Evolutionary conservation across 2,113 vertebrate species (phyloP).

Genomic region (Pungitius pungitius): DNA sequence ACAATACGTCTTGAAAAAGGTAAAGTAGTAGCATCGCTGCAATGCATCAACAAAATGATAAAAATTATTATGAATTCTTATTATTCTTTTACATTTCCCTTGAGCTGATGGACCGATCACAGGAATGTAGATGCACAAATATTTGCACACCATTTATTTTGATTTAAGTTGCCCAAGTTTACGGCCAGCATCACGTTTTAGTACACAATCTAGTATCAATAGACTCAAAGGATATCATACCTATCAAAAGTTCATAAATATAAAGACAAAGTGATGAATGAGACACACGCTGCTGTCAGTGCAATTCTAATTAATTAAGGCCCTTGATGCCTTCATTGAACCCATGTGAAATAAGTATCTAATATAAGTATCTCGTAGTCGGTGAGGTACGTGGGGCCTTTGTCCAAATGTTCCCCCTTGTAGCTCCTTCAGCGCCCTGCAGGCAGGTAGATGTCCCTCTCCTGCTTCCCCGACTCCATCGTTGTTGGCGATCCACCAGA

Average conservation of each 20-base stretch:
- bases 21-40: constrained; percentile 16
- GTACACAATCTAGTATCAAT: neutral
- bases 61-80: neutral
- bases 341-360: constrained; percentile 87
- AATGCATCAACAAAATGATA: constrained; percentile 3
- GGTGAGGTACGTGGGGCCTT: constrained; percentile 87
- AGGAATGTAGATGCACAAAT: constrained; percentile 9
- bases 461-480: constrained; percentile 95
- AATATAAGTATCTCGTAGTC: too few relatives aligned
- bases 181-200: neutral
- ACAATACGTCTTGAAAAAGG: constrained; percentile 24
- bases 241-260: constrained; percentile 21
- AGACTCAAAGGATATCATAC: neutral
- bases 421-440: constrained; percentile 93
- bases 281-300: constrained; percentile 7
- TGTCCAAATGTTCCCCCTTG: constrained; percentile 91
- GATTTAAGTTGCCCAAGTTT: too few relatives aligned
- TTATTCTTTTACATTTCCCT: constrained; percentile 33
- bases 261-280: neutral
- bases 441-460: constrained; percentile 93
- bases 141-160: constrained; percentile 9
- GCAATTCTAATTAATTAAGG: constrained; percentile 32
- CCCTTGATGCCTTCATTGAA: constrained; percentile 46
- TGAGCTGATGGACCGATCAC: constrained; percentile 52
- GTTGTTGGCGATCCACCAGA: constrained; percentile 94